Conservation (phyloP, 2,888 invertebrate species). For the Ctena decussata region DNA sequence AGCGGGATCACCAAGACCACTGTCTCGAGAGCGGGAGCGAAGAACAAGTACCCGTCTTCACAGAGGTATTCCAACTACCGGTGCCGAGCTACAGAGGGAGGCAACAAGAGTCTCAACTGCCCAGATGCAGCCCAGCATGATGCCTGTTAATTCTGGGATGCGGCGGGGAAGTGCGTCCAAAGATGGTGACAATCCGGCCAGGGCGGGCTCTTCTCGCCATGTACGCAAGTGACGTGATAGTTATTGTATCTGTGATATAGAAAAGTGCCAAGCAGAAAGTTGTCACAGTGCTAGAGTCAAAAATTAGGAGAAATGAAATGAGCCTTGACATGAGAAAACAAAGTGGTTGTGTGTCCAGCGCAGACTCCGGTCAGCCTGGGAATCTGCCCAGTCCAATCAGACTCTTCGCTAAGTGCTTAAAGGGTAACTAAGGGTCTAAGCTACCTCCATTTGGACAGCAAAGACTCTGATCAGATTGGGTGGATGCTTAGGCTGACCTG, state of each 20-base stretch:
- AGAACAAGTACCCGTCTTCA: slow-evolving; percentile 84
- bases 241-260: slow-evolving; percentile 13
- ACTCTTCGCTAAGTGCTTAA: no score
- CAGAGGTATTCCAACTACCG: slow-evolving; percentile 83
- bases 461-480: no score
- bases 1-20: slow-evolving; percentile 84
- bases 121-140: slow-evolving; percentile 77
- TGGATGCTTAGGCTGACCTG: no score
- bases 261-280: slow-evolving; percentile 8
- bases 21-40: slow-evolving; percentile 84
- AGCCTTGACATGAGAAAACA: no score
- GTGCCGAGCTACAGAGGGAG: slow-evolving; percentile 77
- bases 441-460: no score
- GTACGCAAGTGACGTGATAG: slow-evolving; percentile 74
- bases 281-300: background rate
- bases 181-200: slow-evolving; percentile 78
- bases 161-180: slow-evolving; percentile 84
- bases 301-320: background rate
- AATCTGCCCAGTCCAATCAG: no score
- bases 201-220: slow-evolving; percentile 80
- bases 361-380: no score
- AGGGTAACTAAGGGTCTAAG: no score
- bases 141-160: slow-evolving; percentile 78
- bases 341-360: no score
- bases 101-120: slow-evolving; percentile 79